Percentiles rank a stretch among this genome's conserved stretches.
phyloP scores from a whole-genome alignment of 2,113 vertebrate species.

The Callospermophilus lateralis region DNA sequence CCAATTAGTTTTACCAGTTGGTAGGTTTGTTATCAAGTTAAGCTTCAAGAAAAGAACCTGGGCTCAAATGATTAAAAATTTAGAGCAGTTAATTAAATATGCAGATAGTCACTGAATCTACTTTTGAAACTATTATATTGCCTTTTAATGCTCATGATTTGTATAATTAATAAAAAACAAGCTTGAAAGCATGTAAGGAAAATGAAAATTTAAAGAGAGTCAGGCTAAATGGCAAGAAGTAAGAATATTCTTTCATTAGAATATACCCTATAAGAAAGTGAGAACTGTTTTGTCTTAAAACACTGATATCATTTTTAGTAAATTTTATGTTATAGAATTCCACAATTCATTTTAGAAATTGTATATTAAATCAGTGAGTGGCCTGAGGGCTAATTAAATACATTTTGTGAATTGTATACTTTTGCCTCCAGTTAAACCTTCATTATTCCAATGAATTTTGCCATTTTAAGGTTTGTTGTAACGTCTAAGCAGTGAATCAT shows the following conservation, averaged over 20 bases:
- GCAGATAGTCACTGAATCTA: conserved; percentile 91
- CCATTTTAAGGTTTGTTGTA: conserved; percentile 70
- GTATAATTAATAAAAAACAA: conserved; percentile 91
- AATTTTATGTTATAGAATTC: conserved; percentile 43
- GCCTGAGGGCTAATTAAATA: conserved; percentile 73
- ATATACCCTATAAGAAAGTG: conserved; percentile 70
- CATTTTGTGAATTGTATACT: conserved; percentile 70
- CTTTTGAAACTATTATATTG: conserved; percentile 92
- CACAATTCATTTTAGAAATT: conserved; percentile 62
- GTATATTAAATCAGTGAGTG: conserved; percentile 28
- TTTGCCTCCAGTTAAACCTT: conserved; percentile 76
- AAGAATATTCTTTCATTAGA: conserved; percentile 80
- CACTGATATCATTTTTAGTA: conserved; percentile 60
- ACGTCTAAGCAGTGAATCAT: conserved; percentile 59
- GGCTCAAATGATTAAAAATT: conserved; percentile 92
- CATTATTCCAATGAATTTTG: conserved; percentile 75
- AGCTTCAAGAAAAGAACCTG: conserved; percentile 92
- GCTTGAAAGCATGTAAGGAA: conserved; percentile 86
- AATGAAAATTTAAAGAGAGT: conserved; percentile 84
- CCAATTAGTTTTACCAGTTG: conserved; percentile 93
- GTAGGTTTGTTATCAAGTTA: conserved; percentile 92
- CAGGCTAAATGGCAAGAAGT: conserved; percentile 84
- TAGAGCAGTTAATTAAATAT: conserved; percentile 92
- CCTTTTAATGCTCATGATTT: conserved; percentile 92
- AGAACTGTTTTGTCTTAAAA: conserved; percentile 81